Evolutionary conservation across 2,888 invertebrate species (phyloP).

Genomic region (Erebia epiphron): DNA sequence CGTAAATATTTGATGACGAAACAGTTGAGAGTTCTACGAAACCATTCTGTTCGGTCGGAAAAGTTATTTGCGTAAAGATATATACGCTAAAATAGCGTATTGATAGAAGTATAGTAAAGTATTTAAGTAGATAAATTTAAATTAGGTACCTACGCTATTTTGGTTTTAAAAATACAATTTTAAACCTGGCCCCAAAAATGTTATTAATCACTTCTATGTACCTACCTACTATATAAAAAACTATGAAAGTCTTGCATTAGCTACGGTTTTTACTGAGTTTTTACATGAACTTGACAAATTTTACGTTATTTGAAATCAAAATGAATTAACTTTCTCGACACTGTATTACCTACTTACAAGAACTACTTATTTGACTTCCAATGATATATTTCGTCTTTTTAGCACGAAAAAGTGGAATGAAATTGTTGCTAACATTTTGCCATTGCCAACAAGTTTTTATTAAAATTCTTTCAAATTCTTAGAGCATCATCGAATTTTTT

Average conservation of each 20-base stretch:
- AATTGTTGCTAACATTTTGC: constrained; percentile 16
- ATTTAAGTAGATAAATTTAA: too few species aligned
- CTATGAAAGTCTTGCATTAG: constrained; percentile 7
- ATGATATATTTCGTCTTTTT: constrained; percentile 13
- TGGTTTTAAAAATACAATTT: not conserved
- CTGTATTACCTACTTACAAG: not conserved
- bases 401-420: constrained; percentile 23
- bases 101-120: too few species aligned
- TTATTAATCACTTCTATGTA: not conserved
- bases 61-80: too few species aligned
- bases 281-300: not conserved
- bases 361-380: constrained; percentile 15
- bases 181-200: not conserved
- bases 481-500: not conserved
- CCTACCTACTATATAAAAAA: not conserved
- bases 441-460: constrained; percentile 18
- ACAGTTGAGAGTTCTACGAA: too few species aligned
- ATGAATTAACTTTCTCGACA: constrained; percentile 10
- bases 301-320: not conserved
- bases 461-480: constrained; percentile 2
- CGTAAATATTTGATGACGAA: too few species aligned
- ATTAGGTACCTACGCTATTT: not conserved
- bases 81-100: too few species aligned
- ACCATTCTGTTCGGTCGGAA: too few species aligned
- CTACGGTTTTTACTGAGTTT: not conserved